Evolutionary conservation across 2,797 vertebrate genomes (phyloP).

Genomic region (Otus scops): DNA sequence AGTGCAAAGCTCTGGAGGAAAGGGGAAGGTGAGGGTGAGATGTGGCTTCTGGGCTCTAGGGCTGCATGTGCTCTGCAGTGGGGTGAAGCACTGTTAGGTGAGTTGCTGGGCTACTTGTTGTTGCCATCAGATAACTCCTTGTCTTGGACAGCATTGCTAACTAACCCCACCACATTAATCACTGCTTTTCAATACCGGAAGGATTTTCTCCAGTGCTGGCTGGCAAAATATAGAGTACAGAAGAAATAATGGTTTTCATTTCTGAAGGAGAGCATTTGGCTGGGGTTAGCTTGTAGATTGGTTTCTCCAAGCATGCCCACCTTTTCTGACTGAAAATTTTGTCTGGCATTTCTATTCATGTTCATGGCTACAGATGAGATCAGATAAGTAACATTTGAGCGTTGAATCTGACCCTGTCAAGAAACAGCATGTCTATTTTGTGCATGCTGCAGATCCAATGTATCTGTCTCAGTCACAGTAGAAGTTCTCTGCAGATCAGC

Average conservation of each 20-base stretch:
- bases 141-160: neutral
- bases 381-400: neutral
- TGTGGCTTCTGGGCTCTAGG: neutral
- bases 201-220: neutral
- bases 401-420: neutral
- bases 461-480: neutral
- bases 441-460: neutral
- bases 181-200: neutral
- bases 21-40: neutral
- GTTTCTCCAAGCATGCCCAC: neutral
- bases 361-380: neutral
- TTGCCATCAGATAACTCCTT: neutral
- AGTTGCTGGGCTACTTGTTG: neutral
- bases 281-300: neutral
- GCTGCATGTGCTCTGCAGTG: neutral
- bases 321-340: neutral
- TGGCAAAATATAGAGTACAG: neutral
- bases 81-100: neutral
- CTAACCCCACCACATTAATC: neutral
- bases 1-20: neutral
- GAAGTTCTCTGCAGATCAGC: neutral
- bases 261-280: neutral
- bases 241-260: neutral
- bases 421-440: neutral
- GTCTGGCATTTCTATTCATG: neutral